Base-by-base conservation (phyloP, 1,140 invertebrate species). In the Hycleus phaleratus region DNA sequence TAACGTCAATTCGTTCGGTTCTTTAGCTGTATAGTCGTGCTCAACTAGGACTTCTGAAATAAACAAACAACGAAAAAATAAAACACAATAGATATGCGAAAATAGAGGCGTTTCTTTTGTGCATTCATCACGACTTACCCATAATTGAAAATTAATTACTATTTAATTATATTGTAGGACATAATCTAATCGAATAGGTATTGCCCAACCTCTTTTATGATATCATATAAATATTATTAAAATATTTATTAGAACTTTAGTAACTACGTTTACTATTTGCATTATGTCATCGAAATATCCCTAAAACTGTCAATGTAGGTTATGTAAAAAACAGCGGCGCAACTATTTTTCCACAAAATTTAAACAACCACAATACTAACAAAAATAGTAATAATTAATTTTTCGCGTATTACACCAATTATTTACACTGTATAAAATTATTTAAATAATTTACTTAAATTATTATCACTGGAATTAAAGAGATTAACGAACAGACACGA, bases 1-100 rank as follows among this genome's bases (percentile, higher is more conserved):
- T 51, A 97, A 82, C 42, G 87, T 88, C 62, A 97, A 75, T 79
- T 97, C 89, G 71, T 92, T 88, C 2, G 82, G 74, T 73, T 91
- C 86, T 67, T 88, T 83, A 45, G 89, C 88, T 61, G 79, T 80
- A 69, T 93, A 93, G 67, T 89, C 84, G 73, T 85, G 89, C 71
- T 91, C 88, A 32, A 88, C 90, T 66, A 89, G 75, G 68, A 87
- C 89, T 68, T 89, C 85, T 73, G 87, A 84, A 85, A 73, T 46
- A 75, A 76, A 44, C 44, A 6, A 26, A 49, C 32, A 32, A 32
- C 32, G 7, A 4, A 32, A 32, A 32, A 32, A 32, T 32, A 32
- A 32, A 5, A 32, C 4, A 32, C 32, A 32, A 32, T 32, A 32
- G 7, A 32, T 32, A 18, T 18, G 18, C 18, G 18, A 18, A 18